Evolutionary conservation across 1,140 invertebrate genomes (phyloP).

Genomic region (Lordiphosa clarofinis): DNA sequence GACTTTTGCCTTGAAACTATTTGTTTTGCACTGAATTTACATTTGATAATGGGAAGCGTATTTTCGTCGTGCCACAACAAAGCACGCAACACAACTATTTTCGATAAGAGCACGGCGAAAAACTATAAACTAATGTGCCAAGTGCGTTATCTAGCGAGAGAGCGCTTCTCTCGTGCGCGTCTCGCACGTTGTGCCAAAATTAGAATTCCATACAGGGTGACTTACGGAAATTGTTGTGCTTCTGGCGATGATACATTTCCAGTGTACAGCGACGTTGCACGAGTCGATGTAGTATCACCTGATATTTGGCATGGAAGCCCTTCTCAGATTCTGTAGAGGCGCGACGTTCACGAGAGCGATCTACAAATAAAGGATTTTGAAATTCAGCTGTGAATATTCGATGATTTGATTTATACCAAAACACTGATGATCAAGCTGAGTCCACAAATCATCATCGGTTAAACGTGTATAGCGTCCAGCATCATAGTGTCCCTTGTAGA

Average conservation of each 20-base stretch:
- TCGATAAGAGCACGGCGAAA: constrained; percentile 54
- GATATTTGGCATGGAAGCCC: constrained; percentile 91
- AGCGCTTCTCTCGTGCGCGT: constrained; percentile 1
- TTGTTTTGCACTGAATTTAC: constrained; percentile 42
- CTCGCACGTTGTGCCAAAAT: constrained; percentile 61
- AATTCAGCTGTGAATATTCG: neutral
- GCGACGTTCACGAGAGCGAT: constrained; percentile 80
- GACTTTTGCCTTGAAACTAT: constrained; percentile 8
- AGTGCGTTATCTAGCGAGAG: constrained; percentile 24
- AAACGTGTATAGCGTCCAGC: constrained; percentile 88
- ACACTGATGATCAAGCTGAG: constrained; percentile 81
- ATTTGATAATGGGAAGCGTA: constrained; percentile 36
- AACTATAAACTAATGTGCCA: constrained; percentile 30
- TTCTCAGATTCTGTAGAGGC: constrained; percentile 93
- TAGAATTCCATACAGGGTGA: constrained; percentile 48
- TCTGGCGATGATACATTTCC: constrained; percentile 92
- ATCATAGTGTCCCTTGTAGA: constrained; percentile 87
- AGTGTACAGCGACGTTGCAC: constrained; percentile 94
- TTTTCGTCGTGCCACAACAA: constrained; percentile 56
- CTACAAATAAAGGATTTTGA: constrained; percentile 19
- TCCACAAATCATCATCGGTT: constrained; percentile 87
- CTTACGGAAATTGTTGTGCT: constrained; percentile 91
- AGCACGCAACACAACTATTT: constrained; percentile 66
- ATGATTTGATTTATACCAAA: constrained; percentile 39
- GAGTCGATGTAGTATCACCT: constrained; percentile 92